Conservation (phyloP, 2,888 invertebrate species). For the Leucophenga maculata region DNA sequence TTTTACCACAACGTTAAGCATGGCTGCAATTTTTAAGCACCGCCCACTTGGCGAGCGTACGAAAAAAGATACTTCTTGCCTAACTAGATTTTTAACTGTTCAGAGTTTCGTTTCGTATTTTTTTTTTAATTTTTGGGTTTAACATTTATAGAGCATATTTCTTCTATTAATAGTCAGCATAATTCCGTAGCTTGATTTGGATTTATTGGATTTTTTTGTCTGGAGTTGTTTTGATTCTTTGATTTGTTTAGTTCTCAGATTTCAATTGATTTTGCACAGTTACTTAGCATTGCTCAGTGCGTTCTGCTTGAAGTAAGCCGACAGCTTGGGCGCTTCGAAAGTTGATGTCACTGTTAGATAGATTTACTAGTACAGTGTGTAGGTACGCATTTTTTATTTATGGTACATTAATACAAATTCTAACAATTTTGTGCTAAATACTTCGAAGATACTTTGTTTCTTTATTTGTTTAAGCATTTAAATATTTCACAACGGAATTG, state of each 20-base stretch:
- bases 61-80: constrained; percentile 33
- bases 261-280: constrained; percentile 33
- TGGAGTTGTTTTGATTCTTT: too few relatives aligned
- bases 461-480: too few relatives aligned
- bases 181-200: constrained; percentile 49
- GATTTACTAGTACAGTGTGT: too few relatives aligned
- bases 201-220: constrained; percentile 44
- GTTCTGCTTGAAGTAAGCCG: constrained; percentile 46
- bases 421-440: too few relatives aligned
- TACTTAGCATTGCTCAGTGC: constrained; percentile 20
- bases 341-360: too few relatives aligned
- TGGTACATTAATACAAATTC: too few relatives aligned
- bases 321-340: constrained; percentile 23
- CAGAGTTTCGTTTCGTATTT: not conserved
- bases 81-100: constrained; percentile 21
- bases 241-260: not conserved
- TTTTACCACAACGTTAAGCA: constrained; percentile 35
- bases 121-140: constrained; percentile 1
- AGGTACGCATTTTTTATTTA: too few relatives aligned
- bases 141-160: constrained; percentile 46
- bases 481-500: too few relatives aligned
- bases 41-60: constrained; percentile 44
- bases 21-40: constrained; percentile 62
- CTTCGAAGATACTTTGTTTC: too few relatives aligned
- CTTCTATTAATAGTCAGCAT: constrained; percentile 25